These are phyloP conservation scores for Holocentrus rufus DNA, from an alignment of 2,797 vertebrate species.

Conservation along the genomic window DNA sequence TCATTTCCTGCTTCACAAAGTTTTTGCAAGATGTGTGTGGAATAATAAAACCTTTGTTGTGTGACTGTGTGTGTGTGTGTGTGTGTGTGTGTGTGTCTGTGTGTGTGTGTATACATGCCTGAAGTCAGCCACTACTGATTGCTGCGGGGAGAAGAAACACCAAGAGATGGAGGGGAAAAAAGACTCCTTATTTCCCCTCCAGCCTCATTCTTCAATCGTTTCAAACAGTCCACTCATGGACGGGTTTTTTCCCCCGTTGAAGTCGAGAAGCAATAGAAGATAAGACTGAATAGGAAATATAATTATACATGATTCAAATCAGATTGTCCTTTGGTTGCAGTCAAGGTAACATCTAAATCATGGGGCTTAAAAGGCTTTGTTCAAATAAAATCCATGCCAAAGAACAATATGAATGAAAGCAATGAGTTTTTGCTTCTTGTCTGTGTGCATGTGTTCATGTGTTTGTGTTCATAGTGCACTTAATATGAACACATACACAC, in stretches of 20 bases:
- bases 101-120: neutral
- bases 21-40: slow-evolving; percentile 46
- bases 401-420: too few species aligned
- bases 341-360: neutral
- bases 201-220: neutral
- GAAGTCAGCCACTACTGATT: slow-evolving; percentile 15
- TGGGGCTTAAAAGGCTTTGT: neutral
- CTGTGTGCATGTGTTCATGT: too few species aligned
- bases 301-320: neutral
- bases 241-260: neutral
- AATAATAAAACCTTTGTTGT: slow-evolving; percentile 36
- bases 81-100: slow-evolving; percentile 21
- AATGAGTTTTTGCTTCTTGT: too few species aligned
- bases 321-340: neutral
- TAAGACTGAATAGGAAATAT: neutral
- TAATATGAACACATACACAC: too few species aligned
- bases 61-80: slow-evolving; percentile 28
- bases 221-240: neutral
- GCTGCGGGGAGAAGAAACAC: neutral
- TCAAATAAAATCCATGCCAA: neutral
- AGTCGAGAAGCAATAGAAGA: neutral
- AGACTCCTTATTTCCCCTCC: neutral
- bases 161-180: neutral
- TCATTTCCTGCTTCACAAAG: slow-evolving; percentile 68
- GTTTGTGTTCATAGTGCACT: too few species aligned